Conservation (phyloP, 2,797 vertebrate species). For the Myotis pilosus region DNA sequence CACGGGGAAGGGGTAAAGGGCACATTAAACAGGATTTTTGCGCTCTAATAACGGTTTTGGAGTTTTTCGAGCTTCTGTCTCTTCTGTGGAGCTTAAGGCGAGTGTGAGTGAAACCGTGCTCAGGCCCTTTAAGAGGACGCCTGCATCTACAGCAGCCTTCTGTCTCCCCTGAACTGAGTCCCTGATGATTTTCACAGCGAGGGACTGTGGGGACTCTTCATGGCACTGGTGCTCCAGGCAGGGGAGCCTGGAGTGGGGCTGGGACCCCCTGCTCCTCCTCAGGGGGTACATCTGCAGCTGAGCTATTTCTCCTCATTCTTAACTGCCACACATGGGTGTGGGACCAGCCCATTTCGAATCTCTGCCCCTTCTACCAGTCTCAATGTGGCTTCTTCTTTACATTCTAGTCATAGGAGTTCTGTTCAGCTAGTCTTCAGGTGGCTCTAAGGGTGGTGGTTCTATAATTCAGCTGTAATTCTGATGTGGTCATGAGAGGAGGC, state of each 20-base stretch:
- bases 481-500: background rate
- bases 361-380: background rate
- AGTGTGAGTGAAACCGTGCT: no score
- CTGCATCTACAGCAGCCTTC: no score
- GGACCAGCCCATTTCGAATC: background rate
- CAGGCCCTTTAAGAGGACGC: no score
- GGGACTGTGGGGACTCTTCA: no score
- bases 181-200: no score
- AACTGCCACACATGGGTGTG: background rate
- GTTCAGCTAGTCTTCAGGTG: background rate
- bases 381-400: background rate
- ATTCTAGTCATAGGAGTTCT: background rate
- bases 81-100: no score
- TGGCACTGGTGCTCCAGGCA: no score
- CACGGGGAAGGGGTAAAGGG: constrained; percentile 45
- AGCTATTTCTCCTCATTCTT: no score
- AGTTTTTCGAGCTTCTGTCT: no score
- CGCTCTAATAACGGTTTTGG: rapidly evolving
- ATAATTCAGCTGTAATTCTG: background rate
- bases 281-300: no score
- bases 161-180: rapidly evolving
- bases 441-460: background rate
- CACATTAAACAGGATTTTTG: background rate
- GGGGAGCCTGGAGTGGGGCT: no score
- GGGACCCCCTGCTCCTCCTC: no score